A percentile compares a stretch with the other conserved stretches of the same genome.
Evolutionary conservation across 2,113 vertebrate genomes (phyloP).

Genomic region (Corapipo altera): DNA sequence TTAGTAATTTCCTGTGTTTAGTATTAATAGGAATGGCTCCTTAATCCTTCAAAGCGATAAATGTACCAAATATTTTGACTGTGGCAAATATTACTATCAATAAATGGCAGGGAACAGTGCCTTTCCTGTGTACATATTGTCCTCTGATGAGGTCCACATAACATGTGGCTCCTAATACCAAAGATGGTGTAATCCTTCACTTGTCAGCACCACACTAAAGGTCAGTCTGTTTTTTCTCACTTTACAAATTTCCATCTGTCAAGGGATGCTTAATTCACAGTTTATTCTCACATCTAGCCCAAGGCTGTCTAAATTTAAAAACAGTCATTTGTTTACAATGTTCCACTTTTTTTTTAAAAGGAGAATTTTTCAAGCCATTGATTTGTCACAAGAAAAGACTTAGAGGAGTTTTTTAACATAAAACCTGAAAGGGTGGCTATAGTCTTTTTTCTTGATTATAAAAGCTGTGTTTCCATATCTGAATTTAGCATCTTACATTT

Average conservation of each 20-base stretch:
- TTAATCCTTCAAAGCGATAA: slow-evolving; percentile 64
- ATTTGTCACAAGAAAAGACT: slow-evolving; percentile 56
- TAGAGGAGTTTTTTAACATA: slow-evolving; percentile 34
- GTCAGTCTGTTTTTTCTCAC: slow-evolving; percentile 78
- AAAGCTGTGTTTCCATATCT: neutral
- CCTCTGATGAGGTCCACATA: slow-evolving; percentile 57
- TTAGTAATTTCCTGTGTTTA: slow-evolving; percentile 45
- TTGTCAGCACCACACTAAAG: slow-evolving; percentile 64
- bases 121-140: slow-evolving; percentile 53
- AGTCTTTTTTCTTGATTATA: neutral
- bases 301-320: slow-evolving; percentile 71
- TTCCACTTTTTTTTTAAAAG: slow-evolving; percentile 55
- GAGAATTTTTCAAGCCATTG: slow-evolving; percentile 46
- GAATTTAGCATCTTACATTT: neutral
- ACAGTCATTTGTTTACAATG: slow-evolving; percentile 66
- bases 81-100: slow-evolving; percentile 36
- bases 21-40: slow-evolving; percentile 50
- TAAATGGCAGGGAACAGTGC: slow-evolving; percentile 54
- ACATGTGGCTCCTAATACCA: slow-evolving; percentile 52
- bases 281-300: slow-evolving; percentile 68
- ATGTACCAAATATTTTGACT: slow-evolving; percentile 63
- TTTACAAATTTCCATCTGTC: slow-evolving; percentile 74
- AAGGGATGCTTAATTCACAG: slow-evolving; percentile 71
- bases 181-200: slow-evolving; percentile 62
- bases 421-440: neutral